Conservation (phyloP, 2,797 vertebrate species). For the Crenuchus spilurus region DNA sequence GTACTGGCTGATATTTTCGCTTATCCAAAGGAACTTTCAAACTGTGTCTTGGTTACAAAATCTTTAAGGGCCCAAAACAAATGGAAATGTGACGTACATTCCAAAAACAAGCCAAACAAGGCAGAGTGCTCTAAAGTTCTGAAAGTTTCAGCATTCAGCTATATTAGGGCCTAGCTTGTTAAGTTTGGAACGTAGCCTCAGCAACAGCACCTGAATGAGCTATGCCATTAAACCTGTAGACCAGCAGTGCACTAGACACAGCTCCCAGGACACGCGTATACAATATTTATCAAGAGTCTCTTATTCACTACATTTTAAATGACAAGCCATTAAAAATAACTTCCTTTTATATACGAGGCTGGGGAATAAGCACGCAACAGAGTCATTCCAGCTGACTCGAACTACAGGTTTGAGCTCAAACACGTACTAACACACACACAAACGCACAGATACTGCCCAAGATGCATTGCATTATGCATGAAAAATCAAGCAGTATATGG, state of each 20-base stretch:
- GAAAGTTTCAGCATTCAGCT: not conserved
- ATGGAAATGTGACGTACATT: not conserved
- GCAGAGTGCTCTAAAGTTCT: not conserved
- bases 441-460: conserved; percentile 7
- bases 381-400: conserved; percentile 9
- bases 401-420: conserved; percentile 28
- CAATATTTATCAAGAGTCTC: conserved; percentile 58
- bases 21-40: too few species aligned
- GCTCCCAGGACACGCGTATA: conserved; percentile 36
- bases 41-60: too few species aligned
- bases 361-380: conserved; percentile 41
- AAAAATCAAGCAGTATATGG: conserved; percentile 4
- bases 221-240: conserved; percentile 57
- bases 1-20: too few species aligned
- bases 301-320: conserved; percentile 62
- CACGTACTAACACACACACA: conserved; percentile 1
- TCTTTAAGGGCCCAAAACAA: too few species aligned
- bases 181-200: conserved; percentile 41
- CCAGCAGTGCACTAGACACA: conserved; percentile 22
- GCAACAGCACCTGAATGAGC: conserved; percentile 52
- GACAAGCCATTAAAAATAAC: conserved; percentile 63
- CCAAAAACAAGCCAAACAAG: not conserved
- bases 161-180: conserved; percentile 17
- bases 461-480: conserved; percentile 31
- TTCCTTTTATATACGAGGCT: conserved; percentile 45